Evolutionary conservation across 2,888 invertebrate genomes (phyloP).

Genomic region (Drosophila antonietae): DNA sequence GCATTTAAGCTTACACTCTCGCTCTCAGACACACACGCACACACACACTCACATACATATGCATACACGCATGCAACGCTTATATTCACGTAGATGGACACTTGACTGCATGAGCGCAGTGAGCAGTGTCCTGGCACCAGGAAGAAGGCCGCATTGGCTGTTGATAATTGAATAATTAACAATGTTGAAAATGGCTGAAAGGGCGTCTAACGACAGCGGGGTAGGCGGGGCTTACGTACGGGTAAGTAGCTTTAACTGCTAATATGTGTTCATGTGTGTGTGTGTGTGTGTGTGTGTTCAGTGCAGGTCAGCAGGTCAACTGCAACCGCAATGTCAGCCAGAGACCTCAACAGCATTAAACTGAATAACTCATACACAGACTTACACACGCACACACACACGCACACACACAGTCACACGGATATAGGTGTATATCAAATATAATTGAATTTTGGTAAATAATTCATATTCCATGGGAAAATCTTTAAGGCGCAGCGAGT

Average conservation of each 20-base stretch:
- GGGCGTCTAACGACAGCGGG: conserved; percentile 43
- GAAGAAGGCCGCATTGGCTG: conserved; percentile 57
- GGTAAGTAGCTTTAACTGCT: conserved; percentile 11
- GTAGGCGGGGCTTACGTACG: background rate
- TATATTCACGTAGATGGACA: conserved; percentile 47
- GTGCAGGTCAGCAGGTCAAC: conserved; percentile 74
- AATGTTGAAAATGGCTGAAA: conserved; percentile 71
- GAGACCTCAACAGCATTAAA: conserved; percentile 53
- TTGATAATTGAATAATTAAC: conserved; percentile 81
- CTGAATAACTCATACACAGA: conserved; percentile 34
- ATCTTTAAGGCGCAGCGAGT: conserved; percentile 63
- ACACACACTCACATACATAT: no score
- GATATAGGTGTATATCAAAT: conserved; percentile 1
- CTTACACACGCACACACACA: conserved; percentile 15
- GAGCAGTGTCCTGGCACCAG: conserved; percentile 15
- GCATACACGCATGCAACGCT: conserved; percentile 5
- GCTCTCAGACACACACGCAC: conserved; percentile 16
- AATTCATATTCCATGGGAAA: conserved; percentile 80
- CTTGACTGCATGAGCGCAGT: conserved; percentile 24
- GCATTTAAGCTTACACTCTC: conserved; percentile 8
- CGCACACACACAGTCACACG: conserved; percentile 12
- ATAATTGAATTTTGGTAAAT: conserved; percentile 69
- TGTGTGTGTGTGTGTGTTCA: conserved; percentile 23
- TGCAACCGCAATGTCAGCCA: conserved; percentile 76
- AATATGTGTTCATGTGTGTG: conserved; percentile 18